Base-by-base conservation (phyloP, 2,797 vertebrate genomes). In the Catostomus latipinnis region DNA sequence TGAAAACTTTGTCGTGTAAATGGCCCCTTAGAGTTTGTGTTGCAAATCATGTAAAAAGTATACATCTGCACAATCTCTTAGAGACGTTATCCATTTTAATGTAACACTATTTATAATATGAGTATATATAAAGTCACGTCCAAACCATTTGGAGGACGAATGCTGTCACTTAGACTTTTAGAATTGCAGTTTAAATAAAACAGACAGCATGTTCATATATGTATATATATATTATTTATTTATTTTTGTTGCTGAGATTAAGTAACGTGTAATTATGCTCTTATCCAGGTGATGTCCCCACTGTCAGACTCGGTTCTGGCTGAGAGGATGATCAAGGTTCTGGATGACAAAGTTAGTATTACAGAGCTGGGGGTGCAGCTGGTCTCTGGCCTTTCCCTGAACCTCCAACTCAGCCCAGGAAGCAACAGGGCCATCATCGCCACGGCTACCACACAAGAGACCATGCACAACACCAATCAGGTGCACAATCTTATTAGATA, bases 321-420 rank as follows among this genome's bases (percentile, higher is more conserved):
- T 5, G 95, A 96, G 91, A 95, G 93, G 92, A 94, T 92, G 0
- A 92, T 96, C 71, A 94, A 91, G 0, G 95, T 96, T 76, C 79
- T 94, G 50, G 95, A 96, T 65, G 95, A 96, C 88, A 96, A 94
- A 83, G 95, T 96, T 82, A 93, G 93, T 1, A 92, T 96, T 85
- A 94, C 92, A 0, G 94, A 95, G 81, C 87, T 96, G 5, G 93
- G 94, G 6, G 84, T 96, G 67, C 95, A 96, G 89, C 87, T 96
- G 53, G 94, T 96, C 74, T 93, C 95, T 0, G 94, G 95, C 16
- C 91, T 96, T 14, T 94, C 94, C 0, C 87, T 95, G n/a, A 86
- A 90, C 74, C 92, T 96, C 13, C 93, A 94, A 69, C 92, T 94
- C 70, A 92, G 90, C 6, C 1, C 88, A 0, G 92, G 91, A 34